A percentile compares a stretch with the other conserved stretches of the same genome.
These are phyloP conservation scores for Cebus imitator DNA, from an alignment of 2,113 vertebrate species.

Conservation along the genomic window DNA sequence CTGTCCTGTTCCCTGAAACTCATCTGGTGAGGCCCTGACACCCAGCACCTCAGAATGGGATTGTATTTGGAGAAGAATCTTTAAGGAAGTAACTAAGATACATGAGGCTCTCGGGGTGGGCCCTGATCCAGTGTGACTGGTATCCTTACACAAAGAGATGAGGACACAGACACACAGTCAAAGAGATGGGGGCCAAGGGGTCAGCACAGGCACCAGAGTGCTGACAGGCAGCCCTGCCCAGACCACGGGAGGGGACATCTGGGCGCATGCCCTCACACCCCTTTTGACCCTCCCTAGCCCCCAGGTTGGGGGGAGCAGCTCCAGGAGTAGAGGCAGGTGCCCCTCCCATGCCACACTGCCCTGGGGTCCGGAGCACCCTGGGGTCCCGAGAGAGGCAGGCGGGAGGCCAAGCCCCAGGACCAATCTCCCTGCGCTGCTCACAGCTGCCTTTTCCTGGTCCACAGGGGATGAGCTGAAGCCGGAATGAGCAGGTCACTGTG, in stretches of 20 bases:
- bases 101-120: neutral
- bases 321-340: neutral
- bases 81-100: neutral
- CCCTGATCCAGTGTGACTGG: neutral
- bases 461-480: neutral
- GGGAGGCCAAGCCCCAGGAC: neutral
- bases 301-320: rapidly evolving
- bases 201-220: neutral
- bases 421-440: rapidly evolving
- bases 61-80: neutral
- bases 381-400: neutral
- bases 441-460: neutral
- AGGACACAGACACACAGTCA: neutral
- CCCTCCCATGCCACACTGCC: neutral
- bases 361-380: neutral
- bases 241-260: neutral
- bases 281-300: neutral
- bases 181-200: neutral
- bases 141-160: neutral
- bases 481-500: neutral
- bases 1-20: neutral
- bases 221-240: neutral
- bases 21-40: neutral
- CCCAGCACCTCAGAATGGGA: neutral
- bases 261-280: neutral